Base-by-base conservation (phyloP, 2,888 invertebrate species). In the Pardosa pseudoannulata region DNA sequence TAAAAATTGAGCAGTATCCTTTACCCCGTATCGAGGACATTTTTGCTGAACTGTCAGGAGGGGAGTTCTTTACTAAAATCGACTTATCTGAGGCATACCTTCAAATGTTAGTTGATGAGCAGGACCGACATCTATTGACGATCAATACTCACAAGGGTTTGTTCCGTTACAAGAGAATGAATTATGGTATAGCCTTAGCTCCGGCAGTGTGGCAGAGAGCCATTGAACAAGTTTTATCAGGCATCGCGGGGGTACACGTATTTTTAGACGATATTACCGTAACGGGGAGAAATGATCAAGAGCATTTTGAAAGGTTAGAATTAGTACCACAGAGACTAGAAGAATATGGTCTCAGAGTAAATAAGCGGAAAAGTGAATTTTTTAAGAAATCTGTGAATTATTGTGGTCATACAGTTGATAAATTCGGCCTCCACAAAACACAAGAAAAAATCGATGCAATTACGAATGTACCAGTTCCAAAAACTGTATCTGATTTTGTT, bases 141-240 rank as follows among this genome's bases (percentile, higher is more conserved):
- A 88, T 91, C 72, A 91, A 82, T 85, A 91, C 91, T 1, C 91
- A 90, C 78, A 90, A 90, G 78, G 91, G 91, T 1, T 78, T 91
- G n/a, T 91, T 89, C 87, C 85, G 89, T 73, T 90, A 89, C 70
- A 91, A 89, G 9, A 81, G 91, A 32, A 72, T 91, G 68, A 89
- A 90, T 89, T 91, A 90, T 83, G 91, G 91, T 1, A 79, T 91
- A 3, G 89, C 91, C 0, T 88, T 90, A 73, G 91, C 90, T 29
- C 91, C 91, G 16, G 90, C 90, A 6, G 90, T 89, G 50, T 91
- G 89, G 89, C 90, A 76, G 46, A 27, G 67, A 39, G 41, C 41
- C 29, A 76, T 76, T 65, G 75, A 76, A 76, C 46, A 65, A 46
- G 75, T 76, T 27, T 67, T 76, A 67, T 39, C 65, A 65, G 75